phyloP scores from a whole-genome alignment of 2,888 invertebrate species.

The Rhagonycha fulva region DNA sequence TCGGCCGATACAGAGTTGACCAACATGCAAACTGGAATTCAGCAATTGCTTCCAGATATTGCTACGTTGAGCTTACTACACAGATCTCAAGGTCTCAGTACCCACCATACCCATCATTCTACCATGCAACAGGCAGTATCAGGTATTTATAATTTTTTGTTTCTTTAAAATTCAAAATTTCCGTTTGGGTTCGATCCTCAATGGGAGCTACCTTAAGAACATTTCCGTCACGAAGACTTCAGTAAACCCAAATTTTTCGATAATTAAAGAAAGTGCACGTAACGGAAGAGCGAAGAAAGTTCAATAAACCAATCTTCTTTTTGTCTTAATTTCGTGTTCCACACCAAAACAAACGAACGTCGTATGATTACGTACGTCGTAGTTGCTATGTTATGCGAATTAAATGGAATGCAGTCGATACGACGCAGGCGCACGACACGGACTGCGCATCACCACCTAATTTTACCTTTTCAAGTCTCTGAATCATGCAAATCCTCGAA shows the following conservation, averaged over 20 bases:
- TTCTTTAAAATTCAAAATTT: neutral
- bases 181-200: neutral
- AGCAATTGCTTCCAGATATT: slow-evolving; percentile 51
- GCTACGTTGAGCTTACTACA: slow-evolving; percentile 52
- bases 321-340: neutral
- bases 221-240: neutral
- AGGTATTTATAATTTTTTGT: slow-evolving; percentile 10
- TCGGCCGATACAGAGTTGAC: slow-evolving; percentile 64
- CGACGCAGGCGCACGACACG: slow-evolving; percentile 14
- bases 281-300: neutral
- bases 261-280: too few species aligned
- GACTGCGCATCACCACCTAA: slow-evolving; percentile 10
- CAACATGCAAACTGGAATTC: slow-evolving; percentile 55
- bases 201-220: neutral
- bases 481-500: slow-evolving; percentile 10
- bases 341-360: neutral
- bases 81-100: slow-evolving; percentile 39
- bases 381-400: slow-evolving; percentile 23
- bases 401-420: slow-evolving; percentile 22
- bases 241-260: neutral
- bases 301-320: neutral
- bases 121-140: slow-evolving; percentile 43
- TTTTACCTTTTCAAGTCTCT: slow-evolving; percentile 10
- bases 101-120: slow-evolving; percentile 41
- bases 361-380: slow-evolving; percentile 22